Base-by-base conservation (phyloP, 2,797 vertebrate species). In the Enoplosus armatus region DNA sequence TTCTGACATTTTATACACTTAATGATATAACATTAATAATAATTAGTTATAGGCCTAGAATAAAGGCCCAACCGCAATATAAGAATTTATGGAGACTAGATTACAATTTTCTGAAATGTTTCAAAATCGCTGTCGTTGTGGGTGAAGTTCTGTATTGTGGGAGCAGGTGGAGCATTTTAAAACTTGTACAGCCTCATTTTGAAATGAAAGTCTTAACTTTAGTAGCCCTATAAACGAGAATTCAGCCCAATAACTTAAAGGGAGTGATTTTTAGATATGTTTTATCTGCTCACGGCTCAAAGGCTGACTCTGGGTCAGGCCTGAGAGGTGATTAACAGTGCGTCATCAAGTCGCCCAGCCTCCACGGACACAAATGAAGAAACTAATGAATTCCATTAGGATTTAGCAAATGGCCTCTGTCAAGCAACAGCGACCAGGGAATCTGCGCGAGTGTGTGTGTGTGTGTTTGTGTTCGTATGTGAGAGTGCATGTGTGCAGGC, bases 381-480 rank as follows among this genome's bases (percentile, higher is more conserved):
- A 95, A 92, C 85, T 91, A 89, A 93, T 93, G 91, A 93, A 93
- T 95, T 89, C 93, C 88, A 93, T 94, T 93, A 94, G 90, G 92
- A 90, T 91, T 94, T 92, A 80, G 86, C 84, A 92, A 94, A 94
- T 89, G 85, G 92, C 82, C 90, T 92, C 90, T 84, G 92, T 79
- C 82, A 90, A 77, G 86, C 77, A 89, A 90, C 78, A 71, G 66
- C 27, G 20, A 75, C 84, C 82, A 47, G 29, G 53, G 50, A 71
- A 72, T 69, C 68, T 60, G 24, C 71, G 72, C 26, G 65, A 35
- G 60, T 29, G 79, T 61, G 74, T n/a, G n/a, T n/a, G n/a, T n/a
- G n/a, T n/a, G n/a, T n/a, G n/a, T n/a, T n/a, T n/a, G n/a, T 72
- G 72, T 51, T 78, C 26, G 33, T 41, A 79, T 82, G 82, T 72